These are phyloP conservation scores for Rhadinocentrus ornatus DNA, from an alignment of 2,797 vertebrate genomes.

Conservation along the genomic window DNA sequence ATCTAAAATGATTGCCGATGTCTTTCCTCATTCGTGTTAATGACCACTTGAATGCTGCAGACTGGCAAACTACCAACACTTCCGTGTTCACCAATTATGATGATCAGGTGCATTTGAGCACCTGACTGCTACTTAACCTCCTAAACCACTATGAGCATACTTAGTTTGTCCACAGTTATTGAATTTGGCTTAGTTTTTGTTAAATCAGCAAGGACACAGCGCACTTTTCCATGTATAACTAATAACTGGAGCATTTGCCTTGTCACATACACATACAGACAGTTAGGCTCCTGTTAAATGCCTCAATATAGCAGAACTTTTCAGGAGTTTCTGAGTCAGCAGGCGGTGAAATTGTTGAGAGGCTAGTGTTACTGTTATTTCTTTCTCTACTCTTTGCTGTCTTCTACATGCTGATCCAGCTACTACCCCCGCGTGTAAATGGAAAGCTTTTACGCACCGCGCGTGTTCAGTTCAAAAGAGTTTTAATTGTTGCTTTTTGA, in stretches of 20 bases:
- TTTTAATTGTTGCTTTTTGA: slow-evolving; percentile 63
- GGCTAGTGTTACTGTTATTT: slow-evolving; percentile 14
- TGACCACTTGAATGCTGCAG: too few relatives aligned
- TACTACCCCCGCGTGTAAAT: slow-evolving; percentile 67
- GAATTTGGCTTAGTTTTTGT: neutral
- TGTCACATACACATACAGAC: neutral
- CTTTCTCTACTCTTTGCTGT: neutral
- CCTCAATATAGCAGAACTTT: slow-evolving; percentile 12
- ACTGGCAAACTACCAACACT: too few relatives aligned
- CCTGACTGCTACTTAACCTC: too few relatives aligned
- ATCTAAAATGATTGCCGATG: too few relatives aligned
- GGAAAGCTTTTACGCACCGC: slow-evolving; percentile 79
- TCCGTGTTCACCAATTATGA: too few relatives aligned
- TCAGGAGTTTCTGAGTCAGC: slow-evolving; percentile 42
- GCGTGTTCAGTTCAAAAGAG: slow-evolving; percentile 41
- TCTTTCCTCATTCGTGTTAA: too few relatives aligned
- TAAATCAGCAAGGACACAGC: neutral
- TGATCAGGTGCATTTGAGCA: too few relatives aligned
- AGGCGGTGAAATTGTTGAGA: slow-evolving; percentile 23
- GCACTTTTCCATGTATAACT: neutral
- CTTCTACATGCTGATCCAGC: slow-evolving; percentile 52
- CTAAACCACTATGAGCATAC: too few relatives aligned
- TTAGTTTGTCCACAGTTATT: too few relatives aligned
- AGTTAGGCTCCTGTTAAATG: slow-evolving; percentile 7
- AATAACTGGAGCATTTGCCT: neutral